Conservation (phyloP, 2,888 invertebrate species). For the Microctonus brassicae region DNA sequence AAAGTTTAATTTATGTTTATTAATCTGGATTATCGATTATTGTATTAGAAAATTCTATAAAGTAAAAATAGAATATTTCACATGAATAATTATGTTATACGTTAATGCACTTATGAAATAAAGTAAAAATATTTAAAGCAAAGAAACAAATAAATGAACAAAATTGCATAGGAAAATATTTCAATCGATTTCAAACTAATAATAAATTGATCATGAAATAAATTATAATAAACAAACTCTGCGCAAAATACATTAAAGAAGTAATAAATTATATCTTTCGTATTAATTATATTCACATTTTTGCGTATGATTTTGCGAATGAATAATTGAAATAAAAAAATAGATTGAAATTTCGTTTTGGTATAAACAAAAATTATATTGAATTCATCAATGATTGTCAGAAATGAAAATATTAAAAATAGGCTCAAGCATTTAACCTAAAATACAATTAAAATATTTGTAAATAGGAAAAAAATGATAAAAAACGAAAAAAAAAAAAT, state of each 20-base stretch:
- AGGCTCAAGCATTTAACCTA: slow-evolving; percentile 47
- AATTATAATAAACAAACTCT: not conserved
- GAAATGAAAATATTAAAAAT: slow-evolving; percentile 33
- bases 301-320: not conserved
- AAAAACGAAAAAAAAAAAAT: not conserved
- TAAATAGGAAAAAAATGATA: not conserved
- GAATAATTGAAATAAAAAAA: slow-evolving; percentile 33
- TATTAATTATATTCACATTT: not conserved
- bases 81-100: not conserved
- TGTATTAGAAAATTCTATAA: slow-evolving; percentile 31
- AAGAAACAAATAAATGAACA: not conserved
- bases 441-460: slow-evolving; percentile 30
- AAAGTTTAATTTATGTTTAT: slow-evolving; percentile 60
- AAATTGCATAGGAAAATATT: not conserved
- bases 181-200: too few species aligned
- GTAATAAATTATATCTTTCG: not conserved
- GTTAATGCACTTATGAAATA: not conserved
- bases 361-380: too few species aligned
- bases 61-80: slow-evolving; percentile 33
- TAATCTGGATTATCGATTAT: slow-evolving; percentile 46
- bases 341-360: not conserved
- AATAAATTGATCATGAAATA: too few species aligned
- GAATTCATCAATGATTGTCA: too few species aligned
- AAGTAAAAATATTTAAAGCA: not conserved
- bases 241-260: not conserved